Evolutionary conservation across 1,140 invertebrate species (phyloP).

Genomic region (Mactra quadrangularis): DNA sequence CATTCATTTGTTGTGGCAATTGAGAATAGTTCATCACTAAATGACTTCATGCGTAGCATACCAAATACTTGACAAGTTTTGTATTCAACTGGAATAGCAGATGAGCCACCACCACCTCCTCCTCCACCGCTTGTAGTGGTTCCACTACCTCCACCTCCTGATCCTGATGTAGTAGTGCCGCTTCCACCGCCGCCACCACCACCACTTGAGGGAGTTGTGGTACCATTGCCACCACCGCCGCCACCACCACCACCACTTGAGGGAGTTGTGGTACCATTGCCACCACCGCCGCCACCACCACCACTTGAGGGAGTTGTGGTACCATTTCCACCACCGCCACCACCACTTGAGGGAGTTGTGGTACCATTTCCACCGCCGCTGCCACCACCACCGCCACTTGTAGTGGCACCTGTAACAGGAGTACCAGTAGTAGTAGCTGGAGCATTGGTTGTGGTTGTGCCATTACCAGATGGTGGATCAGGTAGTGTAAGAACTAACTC

Average conservation of each 20-base stretch:
- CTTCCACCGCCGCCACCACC: conserved; percentile 1
- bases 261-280: neutral
- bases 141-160: neutral
- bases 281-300: neutral
- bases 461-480: conserved; percentile 1
- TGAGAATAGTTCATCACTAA: conserved; percentile 1
- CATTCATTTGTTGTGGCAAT: conserved; percentile 37
- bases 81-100: neutral
- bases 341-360: neutral
- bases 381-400: neutral
- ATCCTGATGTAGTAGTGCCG: neutral
- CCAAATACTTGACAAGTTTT: conserved; percentile 28
- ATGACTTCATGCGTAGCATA: conserved; percentile 22
- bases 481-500: conserved; percentile 27
- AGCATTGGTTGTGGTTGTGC: neutral
- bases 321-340: neutral
- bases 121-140: neutral
- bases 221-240: neutral
- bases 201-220: neutral
- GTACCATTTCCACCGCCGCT: neutral
- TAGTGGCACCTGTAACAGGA: neutral
- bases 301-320: neutral
- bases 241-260: conserved; percentile 3
- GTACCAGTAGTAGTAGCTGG: neutral
- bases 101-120: neutral